phyloP scores from a whole-genome alignment of 2,888 invertebrate species.

The Sisyra terminalis region DNA sequence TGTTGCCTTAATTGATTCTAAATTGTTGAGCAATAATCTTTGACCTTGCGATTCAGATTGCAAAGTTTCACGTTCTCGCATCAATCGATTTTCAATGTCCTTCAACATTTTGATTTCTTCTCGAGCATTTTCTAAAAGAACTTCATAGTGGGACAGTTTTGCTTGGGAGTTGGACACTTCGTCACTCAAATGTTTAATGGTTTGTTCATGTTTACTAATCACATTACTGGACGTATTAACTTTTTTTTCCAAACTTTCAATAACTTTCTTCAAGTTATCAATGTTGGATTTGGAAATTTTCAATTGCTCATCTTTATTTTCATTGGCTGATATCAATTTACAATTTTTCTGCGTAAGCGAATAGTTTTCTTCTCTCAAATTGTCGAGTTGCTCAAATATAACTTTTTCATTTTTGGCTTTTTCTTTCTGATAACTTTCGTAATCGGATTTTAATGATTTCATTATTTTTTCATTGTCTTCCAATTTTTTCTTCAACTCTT shows the following conservation, averaged over 20 bases:
- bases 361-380: conserved; percentile 56
- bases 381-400: conserved; percentile 68
- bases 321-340: conserved; percentile 62
- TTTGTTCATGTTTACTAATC: conserved; percentile 75
- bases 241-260: conserved; percentile 68
- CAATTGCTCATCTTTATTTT: conserved; percentile 70
- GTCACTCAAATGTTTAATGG: conserved; percentile 60
- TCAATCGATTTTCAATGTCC: conserved; percentile 58
- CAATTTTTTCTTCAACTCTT: conserved; percentile 34
- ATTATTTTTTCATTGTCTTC: conserved; percentile 45
- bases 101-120: conserved; percentile 63
- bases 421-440: conserved; percentile 71
- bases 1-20: conserved; percentile 79
- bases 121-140: conserved; percentile 53
- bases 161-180: conserved; percentile 58
- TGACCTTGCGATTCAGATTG: conserved; percentile 67
- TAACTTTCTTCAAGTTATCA: conserved; percentile 72
- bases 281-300: conserved; percentile 58
- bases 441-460: conserved; percentile 61
- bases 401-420: conserved; percentile 68
- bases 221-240: conserved; percentile 66
- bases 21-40: conserved; percentile 60
- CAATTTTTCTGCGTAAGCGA: conserved; percentile 61
- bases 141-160: conserved; percentile 57
- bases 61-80: conserved; percentile 65